These are phyloP conservation scores for Balanococcus diminutus DNA, from an alignment of 2,888 invertebrate species.

Conservation along the genomic window DNA sequence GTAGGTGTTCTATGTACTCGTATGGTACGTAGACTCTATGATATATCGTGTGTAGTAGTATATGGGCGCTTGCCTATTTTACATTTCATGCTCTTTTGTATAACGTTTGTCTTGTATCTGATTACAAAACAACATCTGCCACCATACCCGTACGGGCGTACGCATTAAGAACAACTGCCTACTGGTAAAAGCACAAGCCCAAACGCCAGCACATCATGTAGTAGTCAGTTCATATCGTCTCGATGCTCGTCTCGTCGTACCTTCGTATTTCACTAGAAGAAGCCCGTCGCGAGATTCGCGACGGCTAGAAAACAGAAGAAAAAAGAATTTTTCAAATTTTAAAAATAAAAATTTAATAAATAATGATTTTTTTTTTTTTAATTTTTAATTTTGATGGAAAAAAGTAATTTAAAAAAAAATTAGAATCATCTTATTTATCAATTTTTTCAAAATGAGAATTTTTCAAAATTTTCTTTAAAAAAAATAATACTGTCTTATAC, in stretches of 20 bases:
- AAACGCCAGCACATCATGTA: background rate
- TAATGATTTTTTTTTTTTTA: too few relatives aligned
- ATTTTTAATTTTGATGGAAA: too few relatives aligned
- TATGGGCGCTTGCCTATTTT: conserved; percentile 1
- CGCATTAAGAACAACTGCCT: background rate
- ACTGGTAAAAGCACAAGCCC: background rate
- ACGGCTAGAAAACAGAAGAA: too few relatives aligned
- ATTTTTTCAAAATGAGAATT: too few relatives aligned
- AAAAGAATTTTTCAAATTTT: too few relatives aligned
- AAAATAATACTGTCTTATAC: too few relatives aligned
- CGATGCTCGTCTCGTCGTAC: background rate
- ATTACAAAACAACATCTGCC: conserved; percentile 22
- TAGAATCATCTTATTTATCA: too few relatives aligned
- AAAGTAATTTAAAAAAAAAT: too few relatives aligned
- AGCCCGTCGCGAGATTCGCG: too few relatives aligned
- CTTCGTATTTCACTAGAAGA: too few relatives aligned
- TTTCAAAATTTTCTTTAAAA: too few relatives aligned
- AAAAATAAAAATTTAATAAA: too few relatives aligned
- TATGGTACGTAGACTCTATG: background rate
- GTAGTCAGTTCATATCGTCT: background rate
- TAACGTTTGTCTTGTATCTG: conserved; percentile 17
- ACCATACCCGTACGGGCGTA: conserved; percentile 7
- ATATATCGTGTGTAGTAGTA: background rate
- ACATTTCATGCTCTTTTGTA: conserved; percentile 22
- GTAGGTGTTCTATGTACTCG: background rate